Percentiles rank a stretch among this genome's conserved stretches.
phyloP scores from a whole-genome alignment of 2,797 vertebrate genomes.

The Florisuga fusca region DNA sequence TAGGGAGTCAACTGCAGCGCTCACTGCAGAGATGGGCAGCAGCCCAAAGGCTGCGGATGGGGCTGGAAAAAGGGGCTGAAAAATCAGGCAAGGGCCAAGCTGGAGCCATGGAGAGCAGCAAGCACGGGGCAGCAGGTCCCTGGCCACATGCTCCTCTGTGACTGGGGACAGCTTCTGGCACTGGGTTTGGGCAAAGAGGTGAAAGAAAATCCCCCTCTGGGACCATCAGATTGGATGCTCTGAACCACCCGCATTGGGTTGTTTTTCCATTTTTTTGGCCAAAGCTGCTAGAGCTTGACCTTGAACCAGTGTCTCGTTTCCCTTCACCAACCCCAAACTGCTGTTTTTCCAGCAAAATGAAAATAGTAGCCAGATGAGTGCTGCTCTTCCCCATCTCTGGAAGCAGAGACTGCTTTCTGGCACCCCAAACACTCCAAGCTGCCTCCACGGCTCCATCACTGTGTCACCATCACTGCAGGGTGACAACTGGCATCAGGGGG shows the following conservation, averaged over 20 bases:
- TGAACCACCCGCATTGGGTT: background rate
- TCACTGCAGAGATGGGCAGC: accelerated
- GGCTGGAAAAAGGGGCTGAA: background rate
- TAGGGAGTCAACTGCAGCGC: background rate
- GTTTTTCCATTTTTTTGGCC: constrained; percentile 10
- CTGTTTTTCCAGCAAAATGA: accelerated
- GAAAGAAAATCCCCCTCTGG: background rate
- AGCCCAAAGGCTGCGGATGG: background rate
- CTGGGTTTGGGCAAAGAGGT: background rate
- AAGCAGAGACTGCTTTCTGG: background rate
- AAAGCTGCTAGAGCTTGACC: background rate
- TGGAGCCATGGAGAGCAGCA: accelerated
- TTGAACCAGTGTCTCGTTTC: background rate
- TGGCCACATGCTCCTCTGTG: accelerated
- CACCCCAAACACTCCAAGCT: background rate
- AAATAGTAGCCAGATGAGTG: accelerated
- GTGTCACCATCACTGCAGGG: accelerated
- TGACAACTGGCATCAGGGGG: accelerated
- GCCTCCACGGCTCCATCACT: accelerated
- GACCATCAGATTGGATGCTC: accelerated
- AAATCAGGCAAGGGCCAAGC: background rate
- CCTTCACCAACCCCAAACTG: background rate
- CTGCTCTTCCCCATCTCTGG: background rate
- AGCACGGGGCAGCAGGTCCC: accelerated
- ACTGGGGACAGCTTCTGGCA: background rate